Conservation (phyloP, 1,140 invertebrate genomes). For the Habropoda laboriosa region DNA sequence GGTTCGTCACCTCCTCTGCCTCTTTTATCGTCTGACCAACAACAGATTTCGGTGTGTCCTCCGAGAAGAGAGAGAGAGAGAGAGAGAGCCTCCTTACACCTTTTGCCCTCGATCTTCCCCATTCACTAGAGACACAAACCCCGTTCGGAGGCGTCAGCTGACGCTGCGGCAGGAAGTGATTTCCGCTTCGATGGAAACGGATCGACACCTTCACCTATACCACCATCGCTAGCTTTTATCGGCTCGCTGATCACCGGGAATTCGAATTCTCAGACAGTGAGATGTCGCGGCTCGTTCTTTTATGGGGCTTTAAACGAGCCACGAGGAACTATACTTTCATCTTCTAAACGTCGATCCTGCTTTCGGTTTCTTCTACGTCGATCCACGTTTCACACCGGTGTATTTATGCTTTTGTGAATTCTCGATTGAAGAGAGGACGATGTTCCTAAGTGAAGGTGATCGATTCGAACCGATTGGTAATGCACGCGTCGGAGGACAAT, state of each 20-base stretch:
- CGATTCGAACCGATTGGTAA: slow-evolving; percentile 46
- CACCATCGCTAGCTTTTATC: slow-evolving; percentile 30
- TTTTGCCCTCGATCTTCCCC: slow-evolving; percentile 58
- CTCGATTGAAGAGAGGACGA: no score
- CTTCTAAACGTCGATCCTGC: no score
- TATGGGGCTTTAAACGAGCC: slow-evolving; percentile 12
- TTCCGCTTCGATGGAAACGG: slow-evolving; percentile 54
- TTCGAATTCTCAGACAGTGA: slow-evolving; percentile 58
- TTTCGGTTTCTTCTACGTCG: no score
- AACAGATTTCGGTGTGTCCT: slow-evolving; percentile 23
- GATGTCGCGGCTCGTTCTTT: slow-evolving; percentile 4
- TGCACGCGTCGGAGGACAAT: slow-evolving; percentile 55
- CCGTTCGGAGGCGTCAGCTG: slow-evolving; percentile 65
- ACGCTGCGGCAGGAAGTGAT: slow-evolving; percentile 55
- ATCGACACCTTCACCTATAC: slow-evolving; percentile 25
- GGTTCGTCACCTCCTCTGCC: slow-evolving; percentile 45
- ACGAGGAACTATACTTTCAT: no score
- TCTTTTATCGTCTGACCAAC: slow-evolving; percentile 16
- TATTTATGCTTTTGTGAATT: no score
- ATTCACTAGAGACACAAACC: slow-evolving; percentile 63
- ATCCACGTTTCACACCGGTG: no score
- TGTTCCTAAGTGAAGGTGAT: no score
- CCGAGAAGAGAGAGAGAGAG: slow-evolving; percentile 14
- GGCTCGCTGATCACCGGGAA: slow-evolving; percentile 41
- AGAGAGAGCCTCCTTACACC: slow-evolving; percentile 3